Evolutionary conservation across 2,888 invertebrate genomes (phyloP), one percentile per base, ranked within the genome.

Genomic region (Pteria penguin): DNA sequence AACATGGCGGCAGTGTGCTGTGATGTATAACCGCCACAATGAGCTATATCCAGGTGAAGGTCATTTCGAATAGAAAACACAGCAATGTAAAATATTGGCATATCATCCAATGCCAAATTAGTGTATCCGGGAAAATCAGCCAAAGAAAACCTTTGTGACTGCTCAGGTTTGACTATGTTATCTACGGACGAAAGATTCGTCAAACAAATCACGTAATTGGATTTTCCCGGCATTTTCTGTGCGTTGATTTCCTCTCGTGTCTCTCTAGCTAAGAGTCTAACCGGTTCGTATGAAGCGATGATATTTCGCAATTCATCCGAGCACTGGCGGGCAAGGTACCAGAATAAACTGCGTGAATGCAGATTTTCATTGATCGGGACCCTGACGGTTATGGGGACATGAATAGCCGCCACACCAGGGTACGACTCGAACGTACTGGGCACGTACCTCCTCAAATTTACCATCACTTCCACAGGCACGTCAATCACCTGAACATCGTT

Each of bases 1-100:
- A 70, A 84, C 54, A 74, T 29, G n/a, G 70, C 61, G 0, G 82
- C 79, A 3, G 84, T 84, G 5, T 62, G 8, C 8, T 36, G 26
- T 24, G 82, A 81, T 2, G 84, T 84, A 63, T 80, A 84, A 24
- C 78, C 67, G 29, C 75, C 58, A 72, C 84, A 84, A 62, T 74
- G 82, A 32, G 78, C 81, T 26, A 82, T 65, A 57, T 78, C 80
- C 1, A 79, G 71, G 62, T 77, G 75, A 22, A 82, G 52, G 24
- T 77, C 62, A 8, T 80, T 77, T 26, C 76, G 78, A 11, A 82
- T 62, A 2, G 76, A 52, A 31, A 78, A 78, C 14, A 69, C 75
- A 29, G 75, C 75, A 8, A 82, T 68, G 60, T 79, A 82, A 52
- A 84, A 84, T 14, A 84, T 69, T 2, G 84, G 84, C 80, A 82